phyloP scores from a whole-genome alignment of 2,113 vertebrate genomes.

The Catagonus wagneri region DNA sequence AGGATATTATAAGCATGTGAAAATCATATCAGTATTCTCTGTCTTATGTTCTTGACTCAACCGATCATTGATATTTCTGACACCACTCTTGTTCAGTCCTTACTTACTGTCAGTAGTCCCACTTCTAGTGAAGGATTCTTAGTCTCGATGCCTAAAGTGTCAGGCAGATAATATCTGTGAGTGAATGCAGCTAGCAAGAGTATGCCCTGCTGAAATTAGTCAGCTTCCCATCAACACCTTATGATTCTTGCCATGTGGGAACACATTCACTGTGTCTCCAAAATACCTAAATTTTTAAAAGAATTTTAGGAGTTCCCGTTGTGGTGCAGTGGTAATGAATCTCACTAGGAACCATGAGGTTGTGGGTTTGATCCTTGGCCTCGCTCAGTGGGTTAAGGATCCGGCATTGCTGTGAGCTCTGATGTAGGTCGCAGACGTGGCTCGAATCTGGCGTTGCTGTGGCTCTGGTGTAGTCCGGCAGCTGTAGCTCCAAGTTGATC shows the following conservation, averaged over 20 bases:
- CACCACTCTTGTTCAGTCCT: background rate
- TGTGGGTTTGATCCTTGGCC: too few species aligned
- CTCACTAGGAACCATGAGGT: too few species aligned
- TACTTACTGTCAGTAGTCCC: background rate
- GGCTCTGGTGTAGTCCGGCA: too few species aligned
- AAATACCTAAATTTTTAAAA: conserved; percentile 8
- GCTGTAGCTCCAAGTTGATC: too few species aligned
- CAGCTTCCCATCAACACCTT: background rate
- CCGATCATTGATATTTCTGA: background rate
- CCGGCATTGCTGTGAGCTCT: too few species aligned
- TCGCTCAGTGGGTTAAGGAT: too few species aligned
- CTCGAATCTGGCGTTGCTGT: too few species aligned
- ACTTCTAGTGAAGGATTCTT: background rate
- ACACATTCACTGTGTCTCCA: background rate
- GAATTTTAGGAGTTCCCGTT: too few species aligned
- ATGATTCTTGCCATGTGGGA: background rate
- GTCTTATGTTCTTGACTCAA: background rate
- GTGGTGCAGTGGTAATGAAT: too few species aligned
- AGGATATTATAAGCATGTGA: background rate
- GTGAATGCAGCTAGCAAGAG: background rate
- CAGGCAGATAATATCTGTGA: background rate
- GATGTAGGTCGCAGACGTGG: too few species aligned
- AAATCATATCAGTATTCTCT: background rate
- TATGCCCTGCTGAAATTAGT: background rate
- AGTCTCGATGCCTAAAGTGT: background rate